These are phyloP conservation scores for Rhynchotus rufescens DNA, from an alignment of 2,797 vertebrate species.

Conservation along the genomic window DNA sequence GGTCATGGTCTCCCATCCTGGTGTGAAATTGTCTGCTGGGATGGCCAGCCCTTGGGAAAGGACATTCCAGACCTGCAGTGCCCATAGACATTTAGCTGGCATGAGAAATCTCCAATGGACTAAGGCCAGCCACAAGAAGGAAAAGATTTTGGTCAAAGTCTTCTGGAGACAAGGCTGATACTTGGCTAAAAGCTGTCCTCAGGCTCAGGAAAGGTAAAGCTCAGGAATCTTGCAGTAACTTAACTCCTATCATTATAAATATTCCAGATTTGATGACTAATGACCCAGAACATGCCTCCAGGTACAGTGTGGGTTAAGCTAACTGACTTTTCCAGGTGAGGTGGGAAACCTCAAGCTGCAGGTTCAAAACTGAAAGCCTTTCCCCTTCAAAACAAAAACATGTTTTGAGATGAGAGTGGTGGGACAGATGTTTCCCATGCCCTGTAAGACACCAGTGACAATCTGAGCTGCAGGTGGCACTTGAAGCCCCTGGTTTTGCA, in stretches of 20 bases:
- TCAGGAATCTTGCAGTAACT: background rate
- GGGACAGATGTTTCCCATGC: accelerated
- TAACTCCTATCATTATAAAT: background rate
- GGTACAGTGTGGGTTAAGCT: background rate
- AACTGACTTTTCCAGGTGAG: background rate
- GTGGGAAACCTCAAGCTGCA: background rate
- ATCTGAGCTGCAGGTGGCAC: background rate
- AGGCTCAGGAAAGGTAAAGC: background rate
- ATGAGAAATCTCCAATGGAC: background rate
- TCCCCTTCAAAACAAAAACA: background rate
- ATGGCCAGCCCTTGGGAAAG: too few relatives aligned
- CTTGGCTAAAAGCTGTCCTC: background rate
- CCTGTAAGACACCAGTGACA: background rate
- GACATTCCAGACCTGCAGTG: too few relatives aligned
- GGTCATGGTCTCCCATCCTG: accelerated
- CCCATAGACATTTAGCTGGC: background rate
- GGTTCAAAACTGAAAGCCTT: background rate
- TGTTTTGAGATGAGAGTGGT: accelerated
- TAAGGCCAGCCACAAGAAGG: slow-evolving; percentile 38
- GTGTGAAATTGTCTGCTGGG: too few relatives aligned
- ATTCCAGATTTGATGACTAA: background rate
- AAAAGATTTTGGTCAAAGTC: slow-evolving; percentile 37
- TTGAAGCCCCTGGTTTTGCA: background rate
- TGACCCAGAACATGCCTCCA: background rate
- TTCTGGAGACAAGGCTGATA: background rate